These are phyloP conservation scores for Calephelis nemesis DNA, from an alignment of 1,140 invertebrate species.

Conservation along the genomic window DNA sequence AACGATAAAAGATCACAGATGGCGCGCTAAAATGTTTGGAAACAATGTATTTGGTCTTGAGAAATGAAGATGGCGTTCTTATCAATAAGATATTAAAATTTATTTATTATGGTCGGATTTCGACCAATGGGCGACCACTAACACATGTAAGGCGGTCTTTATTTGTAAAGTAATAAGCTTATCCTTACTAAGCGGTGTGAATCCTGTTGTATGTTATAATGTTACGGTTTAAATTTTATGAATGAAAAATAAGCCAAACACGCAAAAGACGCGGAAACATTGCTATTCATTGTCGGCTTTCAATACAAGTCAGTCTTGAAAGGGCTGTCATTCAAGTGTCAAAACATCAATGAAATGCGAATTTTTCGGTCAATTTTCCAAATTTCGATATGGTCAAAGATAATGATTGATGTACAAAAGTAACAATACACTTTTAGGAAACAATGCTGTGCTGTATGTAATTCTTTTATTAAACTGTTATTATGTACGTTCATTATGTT, in stretches of 20 bases:
- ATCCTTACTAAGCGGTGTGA: too few relatives aligned
- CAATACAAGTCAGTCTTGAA: conserved; percentile 65
- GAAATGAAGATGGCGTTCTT: too few relatives aligned
- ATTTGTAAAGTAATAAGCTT: too few relatives aligned
- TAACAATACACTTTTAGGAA: neutral
- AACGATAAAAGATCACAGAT: too few relatives aligned
- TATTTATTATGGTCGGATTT: too few relatives aligned
- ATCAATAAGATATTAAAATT: too few relatives aligned
- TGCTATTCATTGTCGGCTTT: conserved; percentile 33
- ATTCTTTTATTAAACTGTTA: too few relatives aligned
- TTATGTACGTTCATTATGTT: neutral
- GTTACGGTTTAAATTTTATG: neutral
- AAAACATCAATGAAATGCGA: conserved; percentile 55
- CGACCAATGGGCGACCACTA: too few relatives aligned
- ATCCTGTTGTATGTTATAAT: neutral
- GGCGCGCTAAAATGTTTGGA: too few relatives aligned
- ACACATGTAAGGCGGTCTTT: too few relatives aligned
- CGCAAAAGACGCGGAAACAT: neutral
- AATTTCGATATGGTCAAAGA: conserved; percentile 47
- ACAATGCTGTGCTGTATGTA: too few relatives aligned
- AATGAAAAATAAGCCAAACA: conserved; percentile 6
- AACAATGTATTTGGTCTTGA: too few relatives aligned
- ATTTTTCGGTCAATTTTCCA: conserved; percentile 56
- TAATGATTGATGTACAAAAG: conserved; percentile 19
- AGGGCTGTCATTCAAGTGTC: conserved; percentile 74